Conservation (phyloP, 1,140 invertebrate genomes). For the Palaemon carinicauda region DNA sequence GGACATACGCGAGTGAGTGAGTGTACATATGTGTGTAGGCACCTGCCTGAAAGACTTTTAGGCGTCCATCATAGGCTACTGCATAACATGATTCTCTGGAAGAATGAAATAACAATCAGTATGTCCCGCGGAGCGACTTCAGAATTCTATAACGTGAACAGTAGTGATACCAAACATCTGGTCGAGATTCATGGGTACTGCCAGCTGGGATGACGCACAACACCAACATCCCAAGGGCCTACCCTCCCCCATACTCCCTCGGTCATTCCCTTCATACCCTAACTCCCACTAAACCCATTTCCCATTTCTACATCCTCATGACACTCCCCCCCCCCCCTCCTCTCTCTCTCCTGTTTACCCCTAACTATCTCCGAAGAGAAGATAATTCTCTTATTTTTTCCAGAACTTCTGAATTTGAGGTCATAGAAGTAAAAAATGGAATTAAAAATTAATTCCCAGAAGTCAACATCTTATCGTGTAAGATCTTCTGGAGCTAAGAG, state of each 20-base stretch:
- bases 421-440: not conserved
- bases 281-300: not conserved
- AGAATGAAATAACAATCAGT: slow-evolving; percentile 22
- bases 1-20: not conserved
- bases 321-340: too few relatives aligned
- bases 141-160: slow-evolving; percentile 37
- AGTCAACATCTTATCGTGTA: too few relatives aligned
- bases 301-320: not conserved
- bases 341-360: not conserved
- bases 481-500: too few relatives aligned
- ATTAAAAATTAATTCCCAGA: too few relatives aligned
- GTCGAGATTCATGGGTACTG: slow-evolving; percentile 24
- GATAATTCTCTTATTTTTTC: not conserved
- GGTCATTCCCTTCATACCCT: not conserved
- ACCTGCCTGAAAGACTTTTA: not conserved
- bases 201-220: not conserved
- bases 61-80: not conserved
- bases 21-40: not conserved
- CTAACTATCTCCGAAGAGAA: not conserved
- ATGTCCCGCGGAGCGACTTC: not conserved
- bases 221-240: not conserved
- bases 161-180: slow-evolving; percentile 32
- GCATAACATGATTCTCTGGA: slow-evolving; percentile 2
- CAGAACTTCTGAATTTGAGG: not conserved
- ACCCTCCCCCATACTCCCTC: not conserved